phyloP scores from a whole-genome alignment of 2,797 vertebrate species.

The Vultur gryphus region DNA sequence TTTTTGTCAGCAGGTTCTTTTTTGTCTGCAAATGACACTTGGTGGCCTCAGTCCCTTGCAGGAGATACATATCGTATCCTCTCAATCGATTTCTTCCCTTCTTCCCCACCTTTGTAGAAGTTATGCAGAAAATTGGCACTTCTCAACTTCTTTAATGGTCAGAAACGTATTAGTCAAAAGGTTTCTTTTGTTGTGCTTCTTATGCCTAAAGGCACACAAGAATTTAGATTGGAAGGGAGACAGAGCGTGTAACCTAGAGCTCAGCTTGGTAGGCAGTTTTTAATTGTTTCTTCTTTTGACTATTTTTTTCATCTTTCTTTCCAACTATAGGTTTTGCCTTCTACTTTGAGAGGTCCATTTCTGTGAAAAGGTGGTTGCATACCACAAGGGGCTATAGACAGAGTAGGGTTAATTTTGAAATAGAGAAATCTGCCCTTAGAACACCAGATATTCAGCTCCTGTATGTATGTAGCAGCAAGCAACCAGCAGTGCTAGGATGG shows the following conservation, averaged over 20 bases:
- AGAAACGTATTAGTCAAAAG: neutral
- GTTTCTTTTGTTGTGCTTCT: neutral
- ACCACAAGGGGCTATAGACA: neutral
- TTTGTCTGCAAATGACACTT: neutral
- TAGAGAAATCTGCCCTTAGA: neutral
- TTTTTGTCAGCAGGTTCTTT: neutral
- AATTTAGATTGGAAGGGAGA: neutral
- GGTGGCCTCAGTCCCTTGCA: neutral
- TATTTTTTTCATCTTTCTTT: neutral
- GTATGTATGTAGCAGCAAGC: neutral
- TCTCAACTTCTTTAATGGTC: neutral
- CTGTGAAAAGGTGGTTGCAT: neutral
- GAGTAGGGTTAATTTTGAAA: neutral
- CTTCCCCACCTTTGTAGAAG: neutral
- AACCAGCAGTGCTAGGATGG: neutral
- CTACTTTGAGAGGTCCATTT: neutral
- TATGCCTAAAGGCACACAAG: neutral
- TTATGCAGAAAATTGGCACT: neutral
- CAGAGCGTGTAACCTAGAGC: neutral
- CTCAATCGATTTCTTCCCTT: neutral
- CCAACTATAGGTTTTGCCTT: neutral
- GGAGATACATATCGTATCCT: neutral
- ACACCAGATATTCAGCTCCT: neutral
- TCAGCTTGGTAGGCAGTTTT: neutral
- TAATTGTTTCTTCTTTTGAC: neutral